These are phyloP conservation scores for Austrofundulus limnaeus DNA, from an alignment of 2,113 vertebrate species.

Conservation along the genomic window DNA sequence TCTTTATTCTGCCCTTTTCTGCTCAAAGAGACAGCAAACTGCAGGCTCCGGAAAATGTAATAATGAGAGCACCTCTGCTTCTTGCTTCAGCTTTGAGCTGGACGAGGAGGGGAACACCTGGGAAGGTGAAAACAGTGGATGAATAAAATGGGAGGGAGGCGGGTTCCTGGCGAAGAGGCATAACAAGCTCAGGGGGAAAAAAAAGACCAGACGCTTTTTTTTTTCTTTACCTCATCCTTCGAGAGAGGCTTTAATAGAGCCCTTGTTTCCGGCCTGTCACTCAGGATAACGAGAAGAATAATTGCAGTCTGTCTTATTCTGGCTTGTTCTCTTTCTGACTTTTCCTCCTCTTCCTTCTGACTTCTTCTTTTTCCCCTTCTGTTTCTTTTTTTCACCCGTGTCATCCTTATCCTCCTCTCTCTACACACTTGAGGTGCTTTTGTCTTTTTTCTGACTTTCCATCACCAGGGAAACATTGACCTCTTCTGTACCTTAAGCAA, in stretches of 20 bases:
- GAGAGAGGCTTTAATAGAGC: slow-evolving; percentile 66
- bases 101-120: not conserved
- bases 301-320: slow-evolving; percentile 43
- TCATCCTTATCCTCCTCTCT: slow-evolving; percentile 27
- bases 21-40: slow-evolving; percentile 37
- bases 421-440: slow-evolving; percentile 2
- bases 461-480: slow-evolving; percentile 27
- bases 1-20: slow-evolving; percentile 32
- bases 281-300: slow-evolving; percentile 70
- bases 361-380: not conserved
- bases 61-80: slow-evolving; percentile 14
- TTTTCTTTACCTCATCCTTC: slow-evolving; percentile 48
- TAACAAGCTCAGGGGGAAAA: slow-evolving; percentile 55
- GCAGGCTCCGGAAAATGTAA: slow-evolving; percentile 25
- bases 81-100: slow-evolving; percentile 36
- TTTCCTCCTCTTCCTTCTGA: slow-evolving; percentile 15
- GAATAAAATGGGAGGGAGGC: slow-evolving; percentile 22
- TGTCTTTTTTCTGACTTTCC: slow-evolving; percentile 17
- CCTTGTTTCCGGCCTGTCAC: slow-evolving; percentile 70
- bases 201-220: slow-evolving; percentile 11
- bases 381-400: slow-evolving; percentile 5
- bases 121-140: slow-evolving; percentile 37
- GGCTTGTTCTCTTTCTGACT: slow-evolving; percentile 15
- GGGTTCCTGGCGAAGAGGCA: slow-evolving; percentile 19
- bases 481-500: not conserved